Evolutionary conservation across 2,797 vertebrate genomes (phyloP).

Genomic region (Atherinosoma microstoma): DNA sequence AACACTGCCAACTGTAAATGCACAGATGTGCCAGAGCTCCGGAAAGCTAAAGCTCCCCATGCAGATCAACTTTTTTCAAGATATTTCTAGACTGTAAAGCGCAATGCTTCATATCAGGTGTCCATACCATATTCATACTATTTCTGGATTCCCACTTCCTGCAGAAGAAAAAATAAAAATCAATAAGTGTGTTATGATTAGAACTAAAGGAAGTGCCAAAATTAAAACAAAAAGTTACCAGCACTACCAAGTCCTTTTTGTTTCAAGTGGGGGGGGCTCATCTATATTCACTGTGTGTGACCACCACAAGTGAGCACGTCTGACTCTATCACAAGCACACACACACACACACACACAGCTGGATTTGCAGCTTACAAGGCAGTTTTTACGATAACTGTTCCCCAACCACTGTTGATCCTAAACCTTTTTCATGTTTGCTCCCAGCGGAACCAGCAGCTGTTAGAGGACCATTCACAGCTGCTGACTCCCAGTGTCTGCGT

Average conservation of each 20-base stretch:
- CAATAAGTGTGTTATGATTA: background rate
- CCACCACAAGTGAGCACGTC: background rate
- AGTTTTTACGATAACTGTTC: slow-evolving; percentile 46
- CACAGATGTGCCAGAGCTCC: slow-evolving; percentile 31
- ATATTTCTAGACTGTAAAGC: too few species aligned
- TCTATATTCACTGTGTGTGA: background rate
- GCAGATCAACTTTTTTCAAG: background rate
- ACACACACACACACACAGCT: slow-evolving; percentile 1
- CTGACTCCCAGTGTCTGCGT: slow-evolving; percentile 39
- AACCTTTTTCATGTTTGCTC: slow-evolving; percentile 48
- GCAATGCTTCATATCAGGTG: too few species aligned
- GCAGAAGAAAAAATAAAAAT: background rate
- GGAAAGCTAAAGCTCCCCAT: background rate
- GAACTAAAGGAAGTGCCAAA: too few species aligned
- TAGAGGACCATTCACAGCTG: slow-evolving; percentile 56
- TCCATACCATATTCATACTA: background rate
- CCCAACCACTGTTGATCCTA: slow-evolving; percentile 17
- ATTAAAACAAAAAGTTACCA: background rate
- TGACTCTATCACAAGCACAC: slow-evolving; percentile 4
- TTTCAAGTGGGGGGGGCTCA: background rate
- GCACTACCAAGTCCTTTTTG: background rate
- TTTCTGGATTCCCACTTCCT: background rate
- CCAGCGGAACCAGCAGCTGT: slow-evolving; percentile 55
- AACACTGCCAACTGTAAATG: slow-evolving; percentile 50
- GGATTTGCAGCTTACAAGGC: slow-evolving; percentile 30